Conservation (phyloP, 2,113 vertebrate species). For the Aegithalos caudatus region DNA sequence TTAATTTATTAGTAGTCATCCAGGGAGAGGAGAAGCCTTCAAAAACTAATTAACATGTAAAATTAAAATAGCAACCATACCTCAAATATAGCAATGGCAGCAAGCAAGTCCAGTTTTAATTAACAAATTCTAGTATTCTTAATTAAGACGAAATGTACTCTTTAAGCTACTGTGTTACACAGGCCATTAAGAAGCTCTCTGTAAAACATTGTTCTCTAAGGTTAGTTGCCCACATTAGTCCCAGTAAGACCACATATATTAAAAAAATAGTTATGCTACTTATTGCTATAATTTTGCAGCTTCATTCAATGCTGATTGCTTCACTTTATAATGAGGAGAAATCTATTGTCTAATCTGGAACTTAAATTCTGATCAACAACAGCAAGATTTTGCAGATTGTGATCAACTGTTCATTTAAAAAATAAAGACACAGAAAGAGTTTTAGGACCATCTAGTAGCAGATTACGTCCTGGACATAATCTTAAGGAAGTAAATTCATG, state of each 20-base stretch:
- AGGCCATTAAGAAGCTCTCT: slow-evolving; percentile 48
- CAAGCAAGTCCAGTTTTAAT: slow-evolving; percentile 41
- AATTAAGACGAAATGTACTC: slow-evolving; percentile 4
- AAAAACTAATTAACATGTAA: slow-evolving; percentile 18
- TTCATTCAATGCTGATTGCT: not conserved
- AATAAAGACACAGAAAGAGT: not conserved
- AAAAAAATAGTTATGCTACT: slow-evolving; percentile 3
- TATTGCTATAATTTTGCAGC: not conserved
- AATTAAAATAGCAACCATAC: slow-evolving; percentile 18
- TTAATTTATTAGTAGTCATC: slow-evolving; percentile 6
- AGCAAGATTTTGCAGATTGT: not conserved
- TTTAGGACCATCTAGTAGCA: not conserved
- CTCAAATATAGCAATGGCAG: slow-evolving; percentile 15
- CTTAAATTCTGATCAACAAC: not conserved
- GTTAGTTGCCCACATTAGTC: slow-evolving; percentile 56
- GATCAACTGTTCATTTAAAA: not conserved
- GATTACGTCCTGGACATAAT: not conserved
- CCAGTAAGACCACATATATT: not conserved
- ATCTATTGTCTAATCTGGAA: not conserved
- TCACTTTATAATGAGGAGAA: slow-evolving; percentile 1
- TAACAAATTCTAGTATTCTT: not conserved
- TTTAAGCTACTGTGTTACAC: not conserved
- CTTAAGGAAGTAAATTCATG: not conserved
- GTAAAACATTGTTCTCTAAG: slow-evolving; percentile 48
- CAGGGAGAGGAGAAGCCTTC: not conserved